Evolutionary conservation across 1,140 invertebrate genomes (phyloP), one percentile per base, ranked within the genome.

Genomic region (Armadillidium nasatum): DNA sequence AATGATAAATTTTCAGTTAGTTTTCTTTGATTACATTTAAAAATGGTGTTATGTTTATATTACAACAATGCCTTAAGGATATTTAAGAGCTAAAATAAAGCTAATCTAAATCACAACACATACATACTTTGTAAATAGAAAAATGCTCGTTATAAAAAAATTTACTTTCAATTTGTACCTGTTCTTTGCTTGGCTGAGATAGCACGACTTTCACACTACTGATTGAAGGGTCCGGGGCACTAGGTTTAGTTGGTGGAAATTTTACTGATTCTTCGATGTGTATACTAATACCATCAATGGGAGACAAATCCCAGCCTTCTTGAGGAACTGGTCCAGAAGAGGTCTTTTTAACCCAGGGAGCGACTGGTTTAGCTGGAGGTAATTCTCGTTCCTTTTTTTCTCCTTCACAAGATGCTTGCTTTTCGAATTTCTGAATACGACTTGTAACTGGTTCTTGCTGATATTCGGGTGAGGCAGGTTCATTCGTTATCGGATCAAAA

Each of bases 311-410:
- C 79, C 79, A 80, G 60, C 76, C 75, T 7, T 69, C 68, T 0
- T 75, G 74, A 13, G 75, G 71, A 13, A 80, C 79, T 19, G 75
- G 76, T 0, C 79, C 79, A 1, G 76, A 19, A 44, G 79, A 80
- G 4, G 79, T 80, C 46, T 74, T 76, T 74, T 80, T 80, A 33
- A 80, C 79, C 79, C 79, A 80, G 9, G 79, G 79, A 7, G 76
- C 79, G 33, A 80, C 79, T 4, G 79, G 79, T 6, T 75, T 72
- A 50, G 77, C 74, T 43, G 54, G 21, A 21, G 45, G 76, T 21
- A 44, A 0, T 13, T 19, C 69, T 4, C 72, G 60, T 46, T 76
- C 76, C 10, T 44, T 68, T 60, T 19, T 60, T 21, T 15, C 11
- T 45, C 54, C 44, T 21, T 80, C 79, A 10, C 54, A 21, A 2